Percentiles rank a stretch among this genome's conserved stretches.
These are phyloP conservation scores for Plagodis pulveraria DNA, from an alignment of 2,888 invertebrate species.

Conservation along the genomic window DNA sequence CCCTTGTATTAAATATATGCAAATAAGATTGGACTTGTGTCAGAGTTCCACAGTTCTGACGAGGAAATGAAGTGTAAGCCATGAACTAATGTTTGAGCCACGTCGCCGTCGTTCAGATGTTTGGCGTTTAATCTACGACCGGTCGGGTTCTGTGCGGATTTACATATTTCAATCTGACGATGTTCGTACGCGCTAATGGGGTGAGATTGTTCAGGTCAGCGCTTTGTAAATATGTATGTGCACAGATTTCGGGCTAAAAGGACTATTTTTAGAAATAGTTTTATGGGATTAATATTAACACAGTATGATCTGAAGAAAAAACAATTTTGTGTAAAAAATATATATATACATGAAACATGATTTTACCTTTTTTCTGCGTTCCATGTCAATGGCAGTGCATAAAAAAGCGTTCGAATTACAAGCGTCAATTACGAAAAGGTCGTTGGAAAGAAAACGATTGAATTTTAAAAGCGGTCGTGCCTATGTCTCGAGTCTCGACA, in stretches of 20 bases:
- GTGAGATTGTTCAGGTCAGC: slow-evolving; percentile 23
- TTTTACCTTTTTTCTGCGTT: not conserved
- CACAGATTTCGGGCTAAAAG: slow-evolving; percentile 6
- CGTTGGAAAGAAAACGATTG: slow-evolving; percentile 6
- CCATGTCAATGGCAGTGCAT: not conserved
- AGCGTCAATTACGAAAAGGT: not conserved
- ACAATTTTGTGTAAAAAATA: not conserved
- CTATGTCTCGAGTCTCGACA: slow-evolving; percentile 5
- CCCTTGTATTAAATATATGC: slow-evolving; percentile 10
- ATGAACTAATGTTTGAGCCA: slow-evolving; percentile 26
- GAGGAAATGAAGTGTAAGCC: slow-evolving; percentile 19
- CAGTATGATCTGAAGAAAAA: no score
- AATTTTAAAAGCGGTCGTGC: slow-evolving; percentile 7
- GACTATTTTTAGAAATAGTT: not conserved
- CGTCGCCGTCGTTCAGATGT: slow-evolving; percentile 15
- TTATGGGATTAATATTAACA: no score
- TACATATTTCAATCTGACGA: slow-evolving; percentile 27
- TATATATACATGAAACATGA: not conserved
- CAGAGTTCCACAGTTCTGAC: slow-evolving; percentile 23
- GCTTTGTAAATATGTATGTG: slow-evolving; percentile 17
- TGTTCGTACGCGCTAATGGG: slow-evolving; percentile 24
- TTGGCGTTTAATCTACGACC: slow-evolving; percentile 14
- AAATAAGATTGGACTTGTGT: slow-evolving; percentile 33
- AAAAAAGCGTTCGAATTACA: not conserved
- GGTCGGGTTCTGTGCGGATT: slow-evolving; percentile 8